phyloP scores from a whole-genome alignment of 2,113 vertebrate genomes.

The Lanius ludovicianus region DNA sequence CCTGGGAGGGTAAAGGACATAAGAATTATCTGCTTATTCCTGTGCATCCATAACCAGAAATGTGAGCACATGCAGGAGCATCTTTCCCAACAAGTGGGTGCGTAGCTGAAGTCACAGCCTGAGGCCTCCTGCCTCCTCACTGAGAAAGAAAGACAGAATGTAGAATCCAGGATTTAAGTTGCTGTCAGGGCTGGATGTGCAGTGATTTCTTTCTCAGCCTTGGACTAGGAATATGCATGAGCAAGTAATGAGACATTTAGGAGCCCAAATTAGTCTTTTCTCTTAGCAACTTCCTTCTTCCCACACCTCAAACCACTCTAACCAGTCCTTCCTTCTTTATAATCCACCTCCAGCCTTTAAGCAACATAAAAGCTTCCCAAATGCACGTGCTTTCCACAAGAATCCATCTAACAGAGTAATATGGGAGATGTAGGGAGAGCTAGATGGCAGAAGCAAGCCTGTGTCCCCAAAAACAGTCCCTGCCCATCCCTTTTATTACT shows the following conservation, averaged over 20 bases:
- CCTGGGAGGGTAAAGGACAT: neutral
- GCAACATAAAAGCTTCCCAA: neutral
- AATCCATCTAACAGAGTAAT: neutral
- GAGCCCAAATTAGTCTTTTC: constrained; percentile 40
- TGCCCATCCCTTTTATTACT: neutral
- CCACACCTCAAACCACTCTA: constrained; percentile 19
- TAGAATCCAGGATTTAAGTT: neutral
- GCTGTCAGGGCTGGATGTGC: neutral
- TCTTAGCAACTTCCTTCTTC: constrained; percentile 61
- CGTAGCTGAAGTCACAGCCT: neutral
- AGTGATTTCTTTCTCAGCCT: constrained; percentile 5
- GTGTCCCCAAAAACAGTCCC: rapidly evolving
- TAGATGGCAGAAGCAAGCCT: neutral
- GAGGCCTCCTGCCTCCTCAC: neutral
- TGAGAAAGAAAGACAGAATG: neutral
- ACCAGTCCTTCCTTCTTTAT: constrained; percentile 17
- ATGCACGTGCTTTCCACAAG: neutral
- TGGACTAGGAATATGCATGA: constrained; percentile 42
- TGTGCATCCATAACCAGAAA: neutral
- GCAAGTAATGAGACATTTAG: constrained; percentile 49
- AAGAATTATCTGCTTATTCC: neutral
- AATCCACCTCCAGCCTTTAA: constrained; percentile 36
- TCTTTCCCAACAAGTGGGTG: neutral
- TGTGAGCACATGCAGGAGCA: neutral
- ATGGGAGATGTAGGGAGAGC: neutral